Percentiles rank a stretch among this genome's conserved stretches.
phyloP scores from a whole-genome alignment of 2,888 invertebrate species.

The Amorpha juglandis region DNA sequence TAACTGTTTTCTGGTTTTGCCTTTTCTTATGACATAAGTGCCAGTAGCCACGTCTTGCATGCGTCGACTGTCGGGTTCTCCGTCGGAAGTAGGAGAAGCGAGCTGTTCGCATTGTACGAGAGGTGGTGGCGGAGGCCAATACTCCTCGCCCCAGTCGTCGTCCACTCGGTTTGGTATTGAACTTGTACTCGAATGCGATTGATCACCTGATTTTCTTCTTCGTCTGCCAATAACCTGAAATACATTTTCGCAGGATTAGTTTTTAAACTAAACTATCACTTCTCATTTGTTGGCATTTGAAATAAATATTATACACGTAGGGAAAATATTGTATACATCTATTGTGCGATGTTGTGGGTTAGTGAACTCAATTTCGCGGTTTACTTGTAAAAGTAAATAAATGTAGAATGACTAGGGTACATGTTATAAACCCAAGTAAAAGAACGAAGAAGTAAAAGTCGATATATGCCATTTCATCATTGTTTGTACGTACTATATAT shows the following conservation, averaged over 20 bases:
- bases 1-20: conserved; percentile 88
- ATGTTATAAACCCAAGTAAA: too few relatives aligned
- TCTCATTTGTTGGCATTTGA: too few relatives aligned
- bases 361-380: too few relatives aligned
- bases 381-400: too few relatives aligned
- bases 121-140: conserved; percentile 90
- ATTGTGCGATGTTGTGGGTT: too few relatives aligned
- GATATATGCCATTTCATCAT: too few relatives aligned
- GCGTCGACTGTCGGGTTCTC: conserved; percentile 67
- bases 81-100: conserved; percentile 88
- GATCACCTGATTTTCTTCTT: conserved; percentile 83
- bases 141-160: conserved; percentile 85
- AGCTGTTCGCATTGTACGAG: conserved; percentile 86
- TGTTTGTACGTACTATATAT: too few relatives aligned
- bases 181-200: conserved; percentile 87
- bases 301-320: too few relatives aligned
- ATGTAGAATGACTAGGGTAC: too few relatives aligned
- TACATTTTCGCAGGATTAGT: not conserved
- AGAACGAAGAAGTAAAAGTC: too few relatives aligned
- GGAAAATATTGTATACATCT: too few relatives aligned
- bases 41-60: conserved; percentile 81
- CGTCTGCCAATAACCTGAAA: conserved; percentile 84
- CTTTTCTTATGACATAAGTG: conserved; percentile 92
- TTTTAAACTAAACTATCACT: too few relatives aligned
- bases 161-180: conserved; percentile 88